Percentiles rank a stretch among this genome's conserved stretches.
Conservation (phyloP, 1,140 invertebrate genomes). For the Solenopsis fugax region DNA sequence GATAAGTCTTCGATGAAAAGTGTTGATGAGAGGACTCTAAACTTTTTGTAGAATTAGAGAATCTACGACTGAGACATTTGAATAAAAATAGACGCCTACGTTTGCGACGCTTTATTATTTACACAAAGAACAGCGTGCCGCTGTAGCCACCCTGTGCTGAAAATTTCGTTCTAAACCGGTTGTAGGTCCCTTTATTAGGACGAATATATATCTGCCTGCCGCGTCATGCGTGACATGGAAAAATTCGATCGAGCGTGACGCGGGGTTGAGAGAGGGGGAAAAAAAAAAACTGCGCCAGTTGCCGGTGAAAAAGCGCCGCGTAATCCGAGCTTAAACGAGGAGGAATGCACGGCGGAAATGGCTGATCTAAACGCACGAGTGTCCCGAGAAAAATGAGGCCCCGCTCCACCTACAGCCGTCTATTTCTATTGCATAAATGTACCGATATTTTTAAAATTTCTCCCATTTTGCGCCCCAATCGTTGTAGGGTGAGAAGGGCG, state of each 20-base stretch:
- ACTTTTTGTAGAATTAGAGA: constrained; percentile 18
- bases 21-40: constrained; percentile 26
- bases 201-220: constrained; percentile 49
- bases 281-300: constrained; percentile 32
- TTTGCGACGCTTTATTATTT: not conserved
- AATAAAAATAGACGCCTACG: not conserved
- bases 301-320: constrained; percentile 44
- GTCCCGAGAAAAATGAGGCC: constrained; percentile 25
- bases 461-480: not conserved
- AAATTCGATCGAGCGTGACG: constrained; percentile 59
- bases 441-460: constrained; percentile 27
- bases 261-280: constrained; percentile 18
- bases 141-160: not conserved
- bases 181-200: constrained; percentile 32
- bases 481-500: not conserved
- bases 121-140: not conserved
- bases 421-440: constrained; percentile 36
- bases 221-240: constrained; percentile 32
- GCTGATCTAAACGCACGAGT: constrained; percentile 8
- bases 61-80: not conserved
- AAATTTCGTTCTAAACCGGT: constrained; percentile 35
- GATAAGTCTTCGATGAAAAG: constrained; percentile 37
- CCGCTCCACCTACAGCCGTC: not conserved
- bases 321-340: constrained; percentile 58
- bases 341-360: constrained; percentile 28